Evolutionary conservation across 2,113 vertebrate genomes (phyloP).

Genomic region (Grantiella picta): DNA sequence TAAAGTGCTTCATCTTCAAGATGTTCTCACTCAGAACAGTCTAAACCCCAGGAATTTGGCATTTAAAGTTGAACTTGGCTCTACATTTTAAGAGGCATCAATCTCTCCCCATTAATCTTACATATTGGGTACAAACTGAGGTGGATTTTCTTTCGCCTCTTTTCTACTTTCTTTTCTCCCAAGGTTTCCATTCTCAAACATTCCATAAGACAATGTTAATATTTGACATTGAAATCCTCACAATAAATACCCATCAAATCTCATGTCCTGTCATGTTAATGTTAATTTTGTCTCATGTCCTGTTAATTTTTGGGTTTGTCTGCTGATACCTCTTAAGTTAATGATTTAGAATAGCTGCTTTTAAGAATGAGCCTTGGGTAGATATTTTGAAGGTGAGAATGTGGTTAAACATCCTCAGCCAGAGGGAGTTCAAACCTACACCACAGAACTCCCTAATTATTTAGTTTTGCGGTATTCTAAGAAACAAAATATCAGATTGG

Average conservation of each 20-base stretch:
- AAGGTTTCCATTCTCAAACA: neutral
- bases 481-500: neutral
- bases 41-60: neutral
- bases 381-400: neutral
- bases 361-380: neutral
- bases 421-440: neutral
- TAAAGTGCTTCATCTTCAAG: neutral
- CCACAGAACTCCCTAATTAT: neutral
- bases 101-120: neutral
- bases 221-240: neutral
- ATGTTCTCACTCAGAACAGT: neutral
- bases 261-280: neutral
- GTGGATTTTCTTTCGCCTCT: neutral
- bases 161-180: neutral
- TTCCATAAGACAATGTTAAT: neutral
- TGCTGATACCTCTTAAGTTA: neutral
- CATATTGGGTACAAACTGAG: rapidly evolving
- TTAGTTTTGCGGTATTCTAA: neutral
- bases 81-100: neutral
- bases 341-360: neutral
- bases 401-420: neutral
- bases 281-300: too few species aligned
- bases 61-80: neutral
- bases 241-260: neutral
- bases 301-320: neutral